These are phyloP conservation scores for Pandemis cinnamomeana DNA, from an alignment of 2,888 invertebrate genomes.

Conservation along the genomic window DNA sequence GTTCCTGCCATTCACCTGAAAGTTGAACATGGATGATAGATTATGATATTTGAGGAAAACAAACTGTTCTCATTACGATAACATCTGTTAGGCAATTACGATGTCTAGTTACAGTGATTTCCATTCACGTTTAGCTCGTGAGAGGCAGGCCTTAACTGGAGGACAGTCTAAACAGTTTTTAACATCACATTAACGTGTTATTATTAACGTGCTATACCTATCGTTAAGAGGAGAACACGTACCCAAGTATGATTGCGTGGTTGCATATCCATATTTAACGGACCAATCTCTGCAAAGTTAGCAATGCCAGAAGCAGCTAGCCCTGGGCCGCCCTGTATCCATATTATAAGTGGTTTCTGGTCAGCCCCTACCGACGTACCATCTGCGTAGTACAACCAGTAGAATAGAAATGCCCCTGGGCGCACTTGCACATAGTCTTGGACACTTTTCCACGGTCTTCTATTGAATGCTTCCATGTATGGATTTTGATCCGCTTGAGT, in stretches of 20 bases:
- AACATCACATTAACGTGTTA: no score
- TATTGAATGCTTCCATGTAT: slow-evolving; percentile 59
- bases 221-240: slow-evolving; percentile 20
- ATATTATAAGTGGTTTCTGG: slow-evolving; percentile 89
- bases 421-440: slow-evolving; percentile 91
- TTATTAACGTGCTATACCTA: no score
- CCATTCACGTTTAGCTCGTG: no score
- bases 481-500: slow-evolving; percentile 57
- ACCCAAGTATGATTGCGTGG: slow-evolving; percentile 92
- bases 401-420: slow-evolving; percentile 91
- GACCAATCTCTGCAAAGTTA: slow-evolving; percentile 94
- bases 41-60: slow-evolving; percentile 7
- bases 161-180: no score
- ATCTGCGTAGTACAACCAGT: slow-evolving; percentile 94
- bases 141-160: no score
- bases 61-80: not conserved
- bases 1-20: slow-evolving; percentile 89
- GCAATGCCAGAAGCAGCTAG: slow-evolving; percentile 93
- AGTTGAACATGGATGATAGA: not conserved
- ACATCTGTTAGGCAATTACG: no score
- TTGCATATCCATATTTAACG: slow-evolving; percentile 86
- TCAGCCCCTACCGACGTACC: slow-evolving; percentile 83
- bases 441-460: slow-evolving; percentile 70
- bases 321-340: slow-evolving; percentile 96
- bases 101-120: no score